Evolutionary conservation across 2,888 invertebrate species (phyloP).

Genomic region (Lysandra bellargus): DNA sequence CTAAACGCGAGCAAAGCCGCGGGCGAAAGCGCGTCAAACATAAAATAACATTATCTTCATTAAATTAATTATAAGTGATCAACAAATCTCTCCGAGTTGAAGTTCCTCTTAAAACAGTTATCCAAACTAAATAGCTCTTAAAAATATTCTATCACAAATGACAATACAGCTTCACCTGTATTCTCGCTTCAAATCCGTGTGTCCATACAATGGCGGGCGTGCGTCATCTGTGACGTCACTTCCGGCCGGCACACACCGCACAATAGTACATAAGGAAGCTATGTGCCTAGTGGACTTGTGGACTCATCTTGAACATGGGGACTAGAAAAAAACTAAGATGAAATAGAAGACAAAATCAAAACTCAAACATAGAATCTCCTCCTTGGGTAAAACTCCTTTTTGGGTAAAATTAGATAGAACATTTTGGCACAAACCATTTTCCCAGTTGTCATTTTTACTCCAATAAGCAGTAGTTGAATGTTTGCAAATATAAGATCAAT

Average conservation of each 20-base stretch:
- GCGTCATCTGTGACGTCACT: conserved; percentile 17
- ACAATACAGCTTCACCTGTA: conserved; percentile 13
- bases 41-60: no score
- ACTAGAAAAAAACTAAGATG: not conserved
- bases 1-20: no score
- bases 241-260: not conserved
- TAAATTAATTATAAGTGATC: no score
- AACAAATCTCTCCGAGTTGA: no score
- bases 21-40: no score
- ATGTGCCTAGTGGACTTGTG: not conserved
- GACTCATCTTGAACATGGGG: not conserved
- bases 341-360: not conserved
- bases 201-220: not conserved
- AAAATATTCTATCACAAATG: not conserved
- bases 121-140: not conserved
- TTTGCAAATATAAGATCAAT: no score
- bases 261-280: conserved; percentile 16
- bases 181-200: not conserved
- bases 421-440: no score
- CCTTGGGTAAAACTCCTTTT: no score
- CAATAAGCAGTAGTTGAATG: no score
- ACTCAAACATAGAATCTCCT: not conserved
- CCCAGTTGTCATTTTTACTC: no score
- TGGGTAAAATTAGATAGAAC: no score
- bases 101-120: no score